A percentile compares a stretch with the other conserved stretches of the same genome.
These are phyloP conservation scores for Paradoxurus hermaphroditus DNA, from an alignment of 2,113 vertebrate species.

Conservation along the genomic window DNA sequence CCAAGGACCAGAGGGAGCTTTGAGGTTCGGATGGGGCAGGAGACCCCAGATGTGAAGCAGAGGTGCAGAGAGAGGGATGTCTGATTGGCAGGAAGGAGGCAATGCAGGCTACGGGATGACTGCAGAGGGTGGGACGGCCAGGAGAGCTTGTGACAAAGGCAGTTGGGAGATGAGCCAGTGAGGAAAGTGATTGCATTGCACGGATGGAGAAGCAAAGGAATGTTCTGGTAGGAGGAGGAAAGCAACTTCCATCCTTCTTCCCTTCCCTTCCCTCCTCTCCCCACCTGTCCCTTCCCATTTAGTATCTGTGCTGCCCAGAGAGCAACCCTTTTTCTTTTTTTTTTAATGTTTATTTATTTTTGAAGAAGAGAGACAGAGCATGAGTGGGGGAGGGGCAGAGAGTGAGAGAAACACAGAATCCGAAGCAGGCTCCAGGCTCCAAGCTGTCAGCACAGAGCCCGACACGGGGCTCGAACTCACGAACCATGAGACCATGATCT, in stretches of 20 bases:
- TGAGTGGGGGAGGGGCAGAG: no score
- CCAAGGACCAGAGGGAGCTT: not conserved
- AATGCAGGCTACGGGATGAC: no score
- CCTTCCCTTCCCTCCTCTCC: not conserved
- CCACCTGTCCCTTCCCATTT: not conserved
- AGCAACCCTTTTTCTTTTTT: no score
- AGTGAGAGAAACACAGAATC: no score
- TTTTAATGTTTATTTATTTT: no score
- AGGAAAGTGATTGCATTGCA: fast-evolving
- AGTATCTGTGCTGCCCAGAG: not conserved
- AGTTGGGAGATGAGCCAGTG: not conserved
- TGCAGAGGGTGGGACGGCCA: not conserved
- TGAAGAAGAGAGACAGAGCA: no score
- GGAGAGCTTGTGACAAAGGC: not conserved
- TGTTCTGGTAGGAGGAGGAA: not conserved
- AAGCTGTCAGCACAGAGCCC: no score
- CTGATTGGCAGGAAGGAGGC: not conserved
- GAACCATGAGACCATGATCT: no score
- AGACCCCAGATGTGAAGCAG: not conserved
- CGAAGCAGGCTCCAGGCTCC: no score
- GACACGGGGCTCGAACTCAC: no score
- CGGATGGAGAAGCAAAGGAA: not conserved
- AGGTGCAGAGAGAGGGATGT: not conserved
- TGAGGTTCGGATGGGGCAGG: not conserved
- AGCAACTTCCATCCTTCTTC: not conserved